Evolutionary conservation across 2,797 vertebrate species (phyloP).

Genomic region (Phrynocephalus guinanensis): DNA sequence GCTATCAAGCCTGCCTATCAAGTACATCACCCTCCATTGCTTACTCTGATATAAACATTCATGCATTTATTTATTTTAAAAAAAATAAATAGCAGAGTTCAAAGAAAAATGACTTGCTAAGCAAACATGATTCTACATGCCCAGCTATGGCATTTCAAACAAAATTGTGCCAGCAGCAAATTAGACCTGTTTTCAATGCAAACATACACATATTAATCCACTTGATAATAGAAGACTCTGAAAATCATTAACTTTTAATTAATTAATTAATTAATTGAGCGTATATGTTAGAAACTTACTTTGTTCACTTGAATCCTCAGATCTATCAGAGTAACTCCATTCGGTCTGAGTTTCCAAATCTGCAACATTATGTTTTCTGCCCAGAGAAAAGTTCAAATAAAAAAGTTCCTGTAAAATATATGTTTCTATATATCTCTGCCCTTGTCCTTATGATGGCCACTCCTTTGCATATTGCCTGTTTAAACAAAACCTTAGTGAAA

Average conservation of each 20-base stretch:
- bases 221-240: background rate
- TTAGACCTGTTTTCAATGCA: slow-evolving; percentile 5
- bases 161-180: background rate
- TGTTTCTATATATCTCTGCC: background rate
- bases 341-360: slow-evolving; percentile 55
- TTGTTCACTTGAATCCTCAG: accelerated
- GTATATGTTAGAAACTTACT: slow-evolving; percentile 5
- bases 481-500: background rate
- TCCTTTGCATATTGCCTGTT: background rate
- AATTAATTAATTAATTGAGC: too few relatives aligned
- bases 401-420: background rate
- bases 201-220: background rate
- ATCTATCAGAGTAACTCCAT: slow-evolving; percentile 23
- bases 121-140: background rate
- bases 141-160: slow-evolving; percentile 4
- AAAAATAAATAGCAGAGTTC: background rate
- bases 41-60: too few relatives aligned
- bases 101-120: background rate
- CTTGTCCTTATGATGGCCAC: background rate
- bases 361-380: background rate
- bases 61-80: too few relatives aligned
- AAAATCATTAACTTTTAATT: background rate
- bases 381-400: accelerated
- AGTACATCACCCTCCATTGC: too few relatives aligned
- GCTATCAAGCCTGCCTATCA: too few relatives aligned